A percentile compares a stretch with the other conserved stretches of the same genome.
phyloP scores from a whole-genome alignment of 1,140 invertebrate species.

The Monochamus saltuarius region DNA sequence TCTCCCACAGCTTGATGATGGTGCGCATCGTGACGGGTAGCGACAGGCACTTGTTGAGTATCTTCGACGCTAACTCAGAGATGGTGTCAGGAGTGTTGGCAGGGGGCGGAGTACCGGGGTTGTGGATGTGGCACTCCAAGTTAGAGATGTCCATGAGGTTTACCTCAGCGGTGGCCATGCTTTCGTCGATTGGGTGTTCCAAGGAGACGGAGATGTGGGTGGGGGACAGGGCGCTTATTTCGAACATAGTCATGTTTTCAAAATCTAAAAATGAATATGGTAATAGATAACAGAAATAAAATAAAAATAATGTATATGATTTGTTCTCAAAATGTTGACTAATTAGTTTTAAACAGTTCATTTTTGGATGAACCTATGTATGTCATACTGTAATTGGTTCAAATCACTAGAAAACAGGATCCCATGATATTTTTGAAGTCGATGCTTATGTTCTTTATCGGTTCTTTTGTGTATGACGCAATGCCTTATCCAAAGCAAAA shows the following conservation, averaged over 20 bases:
- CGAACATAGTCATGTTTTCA: slow-evolving; percentile 83
- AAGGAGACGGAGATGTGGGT: slow-evolving; percentile 87
- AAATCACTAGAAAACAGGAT: no score
- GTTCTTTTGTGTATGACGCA: no score
- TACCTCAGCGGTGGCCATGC: slow-evolving; percentile 88
- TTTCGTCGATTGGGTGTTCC: slow-evolving; percentile 90
- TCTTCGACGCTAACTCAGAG: slow-evolving; percentile 78
- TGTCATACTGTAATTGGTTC: no score
- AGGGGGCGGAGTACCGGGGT: slow-evolving; percentile 51
- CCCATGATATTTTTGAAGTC: no score
- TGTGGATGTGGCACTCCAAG: slow-evolving; percentile 64
- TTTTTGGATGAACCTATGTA: no score
- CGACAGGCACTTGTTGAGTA: slow-evolving; percentile 87
- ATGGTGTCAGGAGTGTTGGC: slow-evolving; percentile 59
- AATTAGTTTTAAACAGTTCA: no score
- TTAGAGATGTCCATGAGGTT: slow-evolving; percentile 79
- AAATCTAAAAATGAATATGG: slow-evolving; percentile 56
- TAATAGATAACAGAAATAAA: slow-evolving; percentile 8
- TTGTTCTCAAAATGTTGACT: no score
- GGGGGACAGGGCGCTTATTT: slow-evolving; percentile 86
- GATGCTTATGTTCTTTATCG: no score
- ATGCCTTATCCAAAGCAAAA: no score
- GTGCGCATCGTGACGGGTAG: slow-evolving; percentile 81
- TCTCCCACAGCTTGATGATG: slow-evolving; percentile 58
- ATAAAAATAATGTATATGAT: no score